Conservation (phyloP, 2,888 invertebrate genomes). For the Cynaeus angustus region DNA sequence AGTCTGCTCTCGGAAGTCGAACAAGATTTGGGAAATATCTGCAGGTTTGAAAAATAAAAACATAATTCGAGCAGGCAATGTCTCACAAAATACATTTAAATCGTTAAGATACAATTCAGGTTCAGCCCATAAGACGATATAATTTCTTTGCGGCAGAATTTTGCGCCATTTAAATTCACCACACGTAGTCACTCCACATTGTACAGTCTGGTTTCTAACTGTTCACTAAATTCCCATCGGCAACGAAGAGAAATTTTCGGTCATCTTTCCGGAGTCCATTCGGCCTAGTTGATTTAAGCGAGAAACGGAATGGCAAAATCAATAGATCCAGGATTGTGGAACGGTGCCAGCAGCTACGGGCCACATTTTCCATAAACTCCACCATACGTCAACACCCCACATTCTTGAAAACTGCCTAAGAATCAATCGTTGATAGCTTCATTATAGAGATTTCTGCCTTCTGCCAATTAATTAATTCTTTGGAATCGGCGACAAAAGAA, state of each 20-base stretch:
- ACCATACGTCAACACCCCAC: constrained; percentile 26
- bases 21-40: constrained; percentile 1
- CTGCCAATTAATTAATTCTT: constrained; percentile 37
- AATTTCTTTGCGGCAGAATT: too few relatives aligned
- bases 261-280: constrained; percentile 31
- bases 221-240: too few relatives aligned
- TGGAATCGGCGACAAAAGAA: constrained; percentile 24
- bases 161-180: constrained; percentile 8
- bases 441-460: constrained; percentile 17
- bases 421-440: constrained; percentile 21
- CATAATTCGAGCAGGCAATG: not conserved
- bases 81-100: constrained; percentile 8
- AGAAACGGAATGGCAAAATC: constrained; percentile 18
- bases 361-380: constrained; percentile 36
- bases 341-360: constrained; percentile 26
- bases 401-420: constrained; percentile 8
- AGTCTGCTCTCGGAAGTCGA: not conserved
- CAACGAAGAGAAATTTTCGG: constrained; percentile 20
- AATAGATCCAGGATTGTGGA: constrained; percentile 46
- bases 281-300: constrained; percentile 36
- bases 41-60: not conserved
- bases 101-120: constrained; percentile 6
- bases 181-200: constrained; percentile 1
- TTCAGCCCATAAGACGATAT: not conserved
- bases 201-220: not conserved